Percentiles rank a stretch among this genome's conserved stretches.
These are phyloP conservation scores for Rhipidura dahli DNA, from an alignment of 2,113 vertebrate genomes.

Conservation along the genomic window DNA sequence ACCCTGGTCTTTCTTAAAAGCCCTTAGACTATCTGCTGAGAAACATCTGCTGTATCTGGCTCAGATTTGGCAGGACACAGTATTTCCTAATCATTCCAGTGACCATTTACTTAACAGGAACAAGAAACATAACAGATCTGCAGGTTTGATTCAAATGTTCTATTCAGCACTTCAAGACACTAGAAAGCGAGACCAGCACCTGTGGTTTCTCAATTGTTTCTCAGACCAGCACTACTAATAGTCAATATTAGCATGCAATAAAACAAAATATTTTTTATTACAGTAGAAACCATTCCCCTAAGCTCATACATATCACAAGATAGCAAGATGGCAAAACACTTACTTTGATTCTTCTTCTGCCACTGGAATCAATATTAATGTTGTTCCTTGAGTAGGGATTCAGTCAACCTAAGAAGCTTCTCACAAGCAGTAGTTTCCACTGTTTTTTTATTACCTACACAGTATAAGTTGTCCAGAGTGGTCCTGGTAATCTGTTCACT, in stretches of 20 bases:
- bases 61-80: not conserved
- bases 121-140: not conserved
- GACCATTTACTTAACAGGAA: not conserved
- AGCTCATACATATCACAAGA: not conserved
- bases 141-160: not conserved
- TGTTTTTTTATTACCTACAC: not conserved
- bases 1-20: not conserved
- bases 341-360: not conserved
- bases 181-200: not conserved
- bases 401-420: not conserved
- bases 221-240: not conserved
- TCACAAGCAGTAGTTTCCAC: not conserved
- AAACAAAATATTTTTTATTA: not conserved
- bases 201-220: not conserved
- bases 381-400: not conserved
- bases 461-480: not conserved
- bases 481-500: not conserved
- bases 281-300: not conserved
- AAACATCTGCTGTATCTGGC: fast-evolving
- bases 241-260: not conserved
- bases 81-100: not conserved
- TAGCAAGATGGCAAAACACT: not conserved
- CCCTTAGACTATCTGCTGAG: not conserved
- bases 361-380: not conserved
- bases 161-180: not conserved